phyloP scores from a whole-genome alignment of 2,797 vertebrate species.

The Acanthis flammea region DNA sequence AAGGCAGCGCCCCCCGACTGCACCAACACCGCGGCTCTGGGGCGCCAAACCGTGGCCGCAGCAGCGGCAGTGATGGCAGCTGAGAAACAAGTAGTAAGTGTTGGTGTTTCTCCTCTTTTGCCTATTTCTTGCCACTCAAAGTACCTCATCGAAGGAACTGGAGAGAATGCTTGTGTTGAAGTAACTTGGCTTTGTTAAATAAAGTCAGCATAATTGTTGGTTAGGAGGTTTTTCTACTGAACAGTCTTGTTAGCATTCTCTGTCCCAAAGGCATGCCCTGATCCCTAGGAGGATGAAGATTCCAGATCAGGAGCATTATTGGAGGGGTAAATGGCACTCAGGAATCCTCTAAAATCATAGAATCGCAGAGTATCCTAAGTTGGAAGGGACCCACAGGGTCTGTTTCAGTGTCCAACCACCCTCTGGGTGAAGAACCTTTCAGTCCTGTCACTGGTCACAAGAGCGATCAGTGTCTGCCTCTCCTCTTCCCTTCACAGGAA shows the following conservation, averaged over 20 bases:
- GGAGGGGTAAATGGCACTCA: background rate
- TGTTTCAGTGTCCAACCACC: background rate
- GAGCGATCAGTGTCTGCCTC: background rate
- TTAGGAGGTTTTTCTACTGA: background rate
- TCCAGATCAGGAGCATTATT: background rate
- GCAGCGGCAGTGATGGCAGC: slow-evolving; percentile 74
- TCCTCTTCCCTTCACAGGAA: background rate
- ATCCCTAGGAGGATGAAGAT: background rate
- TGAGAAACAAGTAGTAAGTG: slow-evolving; percentile 90
- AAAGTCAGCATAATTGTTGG: background rate
- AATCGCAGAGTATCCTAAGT: background rate
- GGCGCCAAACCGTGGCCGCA: slow-evolving; percentile 73
- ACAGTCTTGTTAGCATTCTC: background rate
- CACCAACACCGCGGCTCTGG: slow-evolving; percentile 83
- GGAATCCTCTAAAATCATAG: background rate
- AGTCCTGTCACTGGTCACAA: background rate
- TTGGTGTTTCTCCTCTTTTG: background rate
- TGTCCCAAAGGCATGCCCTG: background rate
- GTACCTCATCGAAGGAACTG: background rate
- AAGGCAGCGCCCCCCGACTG: slow-evolving; percentile 91
- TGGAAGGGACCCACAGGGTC: background rate
- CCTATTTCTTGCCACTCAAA: fast-evolving
- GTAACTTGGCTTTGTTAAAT: background rate
- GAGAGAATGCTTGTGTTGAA: background rate
- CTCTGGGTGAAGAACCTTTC: background rate